These are phyloP conservation scores for Phrynocephalus forsythii DNA, from an alignment of 2,797 vertebrate species.

Conservation along the genomic window DNA sequence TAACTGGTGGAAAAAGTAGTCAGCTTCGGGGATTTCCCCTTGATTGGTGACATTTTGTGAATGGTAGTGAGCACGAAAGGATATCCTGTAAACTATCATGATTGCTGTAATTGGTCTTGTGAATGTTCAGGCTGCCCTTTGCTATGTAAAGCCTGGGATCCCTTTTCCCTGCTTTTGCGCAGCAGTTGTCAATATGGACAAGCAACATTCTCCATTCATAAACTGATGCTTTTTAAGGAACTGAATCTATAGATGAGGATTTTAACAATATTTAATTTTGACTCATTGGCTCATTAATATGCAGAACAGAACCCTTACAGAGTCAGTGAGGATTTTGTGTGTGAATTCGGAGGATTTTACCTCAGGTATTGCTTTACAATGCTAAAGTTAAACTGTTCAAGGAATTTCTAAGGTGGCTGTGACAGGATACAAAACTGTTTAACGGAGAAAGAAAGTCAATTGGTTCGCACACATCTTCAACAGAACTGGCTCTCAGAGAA, in stretches of 20 bases:
- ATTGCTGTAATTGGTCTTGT: too few species aligned
- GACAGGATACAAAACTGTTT: not conserved
- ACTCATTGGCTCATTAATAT: not conserved
- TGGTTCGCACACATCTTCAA: not conserved
- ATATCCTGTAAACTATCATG: too few species aligned
- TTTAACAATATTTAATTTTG: not conserved
- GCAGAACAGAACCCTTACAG: not conserved
- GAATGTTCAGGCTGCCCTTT: too few species aligned
- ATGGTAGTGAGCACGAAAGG: too few species aligned
- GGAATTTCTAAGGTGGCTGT: not conserved
- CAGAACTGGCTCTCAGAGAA: not conserved
- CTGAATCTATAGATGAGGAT: not conserved
- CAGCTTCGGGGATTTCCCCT: too few species aligned
- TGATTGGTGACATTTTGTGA: too few species aligned
- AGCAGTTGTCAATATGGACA: too few species aligned
- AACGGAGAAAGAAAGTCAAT: not conserved
- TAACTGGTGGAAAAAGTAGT: too few species aligned
- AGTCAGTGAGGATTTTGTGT: not conserved
- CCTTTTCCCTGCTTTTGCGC: too few species aligned
- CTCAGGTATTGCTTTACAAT: not conserved
- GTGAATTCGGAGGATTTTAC: not conserved
- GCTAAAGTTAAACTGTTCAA: not conserved
- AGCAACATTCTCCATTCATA: too few species aligned
- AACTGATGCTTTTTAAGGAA: too few species aligned
- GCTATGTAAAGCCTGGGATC: too few species aligned